These are phyloP conservation scores for Gallinago media DNA, from an alignment of 2,113 vertebrate genomes.

Conservation along the genomic window DNA sequence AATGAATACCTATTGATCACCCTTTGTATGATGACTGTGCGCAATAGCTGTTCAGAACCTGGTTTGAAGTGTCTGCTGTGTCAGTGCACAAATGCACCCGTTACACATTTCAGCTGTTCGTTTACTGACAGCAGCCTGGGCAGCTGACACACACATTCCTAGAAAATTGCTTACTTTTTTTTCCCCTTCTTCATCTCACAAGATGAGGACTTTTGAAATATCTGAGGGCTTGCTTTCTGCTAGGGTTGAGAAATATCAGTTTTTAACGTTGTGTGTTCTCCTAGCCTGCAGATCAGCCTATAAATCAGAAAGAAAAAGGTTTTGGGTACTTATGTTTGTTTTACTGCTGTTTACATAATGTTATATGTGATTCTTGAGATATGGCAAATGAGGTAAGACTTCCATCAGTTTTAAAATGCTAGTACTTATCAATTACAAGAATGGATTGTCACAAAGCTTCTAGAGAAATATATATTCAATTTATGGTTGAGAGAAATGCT, in stretches of 20 bases:
- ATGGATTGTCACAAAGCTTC: background rate
- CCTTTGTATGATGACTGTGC: background rate
- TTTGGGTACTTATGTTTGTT: background rate
- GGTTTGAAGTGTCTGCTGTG: background rate
- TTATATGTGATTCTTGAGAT: background rate
- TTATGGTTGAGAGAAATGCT: background rate
- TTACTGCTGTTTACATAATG: conserved; percentile 2
- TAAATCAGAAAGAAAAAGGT: background rate
- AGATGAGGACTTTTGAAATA: background rate
- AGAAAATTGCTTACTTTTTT: background rate
- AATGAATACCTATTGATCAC: background rate
- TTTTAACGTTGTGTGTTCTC: background rate
- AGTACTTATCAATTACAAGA: background rate
- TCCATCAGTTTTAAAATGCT: background rate
- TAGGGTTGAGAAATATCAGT: background rate
- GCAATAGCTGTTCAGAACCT: background rate
- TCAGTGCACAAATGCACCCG: background rate
- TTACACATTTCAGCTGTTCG: background rate
- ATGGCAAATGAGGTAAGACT: background rate
- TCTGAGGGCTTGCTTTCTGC: background rate
- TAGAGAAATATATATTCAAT: background rate
- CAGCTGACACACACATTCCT: conserved; percentile 3
- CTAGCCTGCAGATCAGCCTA: background rate
- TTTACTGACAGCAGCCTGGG: background rate
- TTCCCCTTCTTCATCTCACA: background rate